A percentile compares a stretch with the other conserved stretches of the same genome.
These are phyloP conservation scores for Podocnemis expansa DNA, from an alignment of 2,113 vertebrate species.

Conservation along the genomic window DNA sequence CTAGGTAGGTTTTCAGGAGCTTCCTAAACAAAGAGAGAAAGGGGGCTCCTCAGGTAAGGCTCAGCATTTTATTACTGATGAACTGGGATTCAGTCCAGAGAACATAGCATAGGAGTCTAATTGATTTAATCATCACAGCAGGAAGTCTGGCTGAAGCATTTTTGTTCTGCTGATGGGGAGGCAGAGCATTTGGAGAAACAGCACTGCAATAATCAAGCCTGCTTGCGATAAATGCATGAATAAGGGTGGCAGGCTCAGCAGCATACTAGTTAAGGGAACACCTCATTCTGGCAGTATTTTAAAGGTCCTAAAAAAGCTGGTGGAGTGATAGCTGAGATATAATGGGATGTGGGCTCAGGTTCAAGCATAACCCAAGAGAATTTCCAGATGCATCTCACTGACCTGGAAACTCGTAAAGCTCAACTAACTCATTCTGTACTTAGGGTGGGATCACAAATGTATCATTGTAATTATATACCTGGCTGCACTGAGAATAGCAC, in stretches of 20 bases:
- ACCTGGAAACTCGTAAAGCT: neutral
- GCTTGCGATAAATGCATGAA: neutral
- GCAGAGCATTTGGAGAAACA: neutral
- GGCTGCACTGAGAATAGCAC: neutral
- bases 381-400: neutral
- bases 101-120: conserved; percentile 3
- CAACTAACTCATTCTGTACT: neutral
- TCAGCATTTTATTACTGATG: conserved; percentile 38
- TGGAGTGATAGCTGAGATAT: neutral
- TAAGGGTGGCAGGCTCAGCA: neutral
- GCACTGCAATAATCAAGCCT: neutral
- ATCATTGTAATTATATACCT: neutral
- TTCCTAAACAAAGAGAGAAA: neutral
- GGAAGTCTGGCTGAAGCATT: neutral
- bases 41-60: conserved; percentile 12
- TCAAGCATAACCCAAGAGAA: neutral
- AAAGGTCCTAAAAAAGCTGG: neutral
- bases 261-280: neutral
- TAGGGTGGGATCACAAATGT: neutral
- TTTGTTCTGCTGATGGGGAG: neutral
- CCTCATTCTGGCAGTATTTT: neutral
- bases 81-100: conserved; percentile 34
- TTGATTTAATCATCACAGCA: conserved; percentile 21
- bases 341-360: neutral
- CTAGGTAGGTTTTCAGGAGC: neutral